Evolutionary conservation across 1,140 invertebrate species (phyloP).

Genomic region (Sarcophaga bullata): DNA sequence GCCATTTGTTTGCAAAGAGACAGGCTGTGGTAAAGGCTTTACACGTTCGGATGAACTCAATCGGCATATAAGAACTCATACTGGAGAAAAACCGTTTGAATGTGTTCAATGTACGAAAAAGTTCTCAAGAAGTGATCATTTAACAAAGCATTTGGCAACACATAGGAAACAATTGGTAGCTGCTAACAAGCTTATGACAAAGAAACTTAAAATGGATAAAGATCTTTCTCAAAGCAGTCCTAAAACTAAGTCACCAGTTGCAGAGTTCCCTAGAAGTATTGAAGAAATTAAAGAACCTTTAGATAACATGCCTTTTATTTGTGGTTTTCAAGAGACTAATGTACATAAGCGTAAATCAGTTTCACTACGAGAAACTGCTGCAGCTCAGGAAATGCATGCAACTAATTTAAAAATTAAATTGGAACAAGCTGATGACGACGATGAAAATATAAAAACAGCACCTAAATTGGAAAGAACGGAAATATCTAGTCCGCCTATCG

Average conservation of each 20-base stretch:
- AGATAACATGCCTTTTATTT: neutral
- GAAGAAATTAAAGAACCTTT: neutral
- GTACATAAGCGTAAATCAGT: too few species aligned
- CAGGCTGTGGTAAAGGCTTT: conserved; percentile 69
- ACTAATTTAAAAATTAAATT: conserved; percentile 55
- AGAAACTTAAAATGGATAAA: neutral
- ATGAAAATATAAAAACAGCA: conserved; percentile 55
- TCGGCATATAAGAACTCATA: conserved; percentile 72
- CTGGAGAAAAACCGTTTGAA: conserved; percentile 79
- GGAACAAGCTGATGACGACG: conserved; percentile 59
- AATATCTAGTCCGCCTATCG: neutral
- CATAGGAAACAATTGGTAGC: conserved; percentile 49
- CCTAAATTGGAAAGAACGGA: neutral
- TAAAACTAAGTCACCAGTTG: neutral
- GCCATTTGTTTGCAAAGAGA: conserved; percentile 70
- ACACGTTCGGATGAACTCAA: conserved; percentile 64
- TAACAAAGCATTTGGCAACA: conserved; percentile 76
- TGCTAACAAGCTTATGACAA: neutral
- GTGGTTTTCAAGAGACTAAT: neutral
- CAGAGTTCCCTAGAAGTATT: neutral
- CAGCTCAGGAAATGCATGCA: neutral
- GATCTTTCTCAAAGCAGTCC: neutral
- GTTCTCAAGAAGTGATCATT: conserved; percentile 86
- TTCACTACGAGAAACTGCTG: neutral
- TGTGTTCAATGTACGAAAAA: conserved; percentile 79